Conservation (phyloP, 1,140 invertebrate genomes). For the Aphelenchoides besseyi region DNA sequence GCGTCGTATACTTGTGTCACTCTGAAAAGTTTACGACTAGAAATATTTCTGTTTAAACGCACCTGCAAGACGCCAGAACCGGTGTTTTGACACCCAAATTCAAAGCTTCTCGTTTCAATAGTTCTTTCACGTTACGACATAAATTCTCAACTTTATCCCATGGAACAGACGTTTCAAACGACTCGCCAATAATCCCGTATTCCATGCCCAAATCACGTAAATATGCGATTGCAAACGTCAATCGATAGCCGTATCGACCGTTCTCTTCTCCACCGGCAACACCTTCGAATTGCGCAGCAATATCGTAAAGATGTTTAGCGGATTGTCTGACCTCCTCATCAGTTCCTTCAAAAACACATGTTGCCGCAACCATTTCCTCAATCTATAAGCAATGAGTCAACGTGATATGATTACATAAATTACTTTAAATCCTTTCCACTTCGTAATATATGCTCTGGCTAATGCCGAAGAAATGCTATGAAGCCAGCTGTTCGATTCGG, state of each 20-base stretch:
- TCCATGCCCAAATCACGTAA: constrained; percentile 86
- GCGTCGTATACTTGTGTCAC: constrained; percentile 95
- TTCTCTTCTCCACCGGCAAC: constrained; percentile 85
- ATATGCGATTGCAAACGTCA: constrained; percentile 98
- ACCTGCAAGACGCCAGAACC: constrained; percentile 65
- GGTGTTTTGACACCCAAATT: constrained; percentile 65
- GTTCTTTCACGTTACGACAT: constrained; percentile 82
- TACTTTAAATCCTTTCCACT: constrained; percentile 79
- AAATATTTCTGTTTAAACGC: constrained; percentile 7
- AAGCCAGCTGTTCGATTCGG: constrained; percentile 71
- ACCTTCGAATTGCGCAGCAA: constrained; percentile 72
- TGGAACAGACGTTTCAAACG: constrained; percentile 94
- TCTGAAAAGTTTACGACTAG: constrained; percentile 64
- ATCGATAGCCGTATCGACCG: constrained; percentile 82
- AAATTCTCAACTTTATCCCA: constrained; percentile 72
- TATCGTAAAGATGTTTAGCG: constrained; percentile 78
- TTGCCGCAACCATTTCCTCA: constrained; percentile 80
- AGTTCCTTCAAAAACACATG: constrained; percentile 72
- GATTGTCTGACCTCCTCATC: constrained; percentile 72
- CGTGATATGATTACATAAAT: no score
- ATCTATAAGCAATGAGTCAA: constrained; percentile 61
- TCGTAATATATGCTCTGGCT: constrained; percentile 83
- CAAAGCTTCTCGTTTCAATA: constrained; percentile 75
- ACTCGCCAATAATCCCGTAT: constrained; percentile 84
- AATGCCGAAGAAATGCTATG: constrained; percentile 74